These are phyloP conservation scores for Brachyhypopomus gauderio DNA, from an alignment of 2,113 vertebrate species.

Conservation along the genomic window DNA sequence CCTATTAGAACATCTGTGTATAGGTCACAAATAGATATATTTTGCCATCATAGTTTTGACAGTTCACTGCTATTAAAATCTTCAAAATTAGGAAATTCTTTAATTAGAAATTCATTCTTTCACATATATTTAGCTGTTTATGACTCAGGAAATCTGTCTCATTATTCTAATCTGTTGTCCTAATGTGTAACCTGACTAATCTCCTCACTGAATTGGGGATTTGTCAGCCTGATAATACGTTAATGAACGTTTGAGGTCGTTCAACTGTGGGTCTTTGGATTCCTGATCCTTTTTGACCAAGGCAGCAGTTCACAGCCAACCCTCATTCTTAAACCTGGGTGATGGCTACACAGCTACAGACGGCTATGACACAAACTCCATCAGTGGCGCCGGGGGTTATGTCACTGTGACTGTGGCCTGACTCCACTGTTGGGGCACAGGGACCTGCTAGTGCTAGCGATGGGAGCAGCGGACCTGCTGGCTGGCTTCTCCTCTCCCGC, in stretches of 20 bases:
- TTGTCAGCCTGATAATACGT: not conserved
- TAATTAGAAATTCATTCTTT: not conserved
- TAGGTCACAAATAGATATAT: not conserved
- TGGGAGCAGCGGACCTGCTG: not conserved
- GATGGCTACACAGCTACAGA: conserved; percentile 10
- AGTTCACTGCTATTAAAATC: not conserved
- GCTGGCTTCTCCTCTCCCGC: not conserved
- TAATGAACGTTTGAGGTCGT: not conserved
- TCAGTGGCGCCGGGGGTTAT: conserved; percentile 11
- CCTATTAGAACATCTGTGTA: not conserved
- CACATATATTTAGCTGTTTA: conserved; percentile 20
- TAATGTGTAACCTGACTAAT: conserved; percentile 6
- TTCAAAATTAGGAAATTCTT: not conserved
- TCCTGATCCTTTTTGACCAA: conserved; percentile 4
- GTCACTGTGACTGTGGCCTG: not conserved
- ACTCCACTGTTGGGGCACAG: conserved; percentile 4
- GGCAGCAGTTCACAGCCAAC: not conserved
- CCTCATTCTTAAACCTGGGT: not conserved
- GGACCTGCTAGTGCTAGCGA: not conserved
- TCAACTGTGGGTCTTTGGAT: not conserved
- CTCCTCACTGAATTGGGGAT: not conserved
- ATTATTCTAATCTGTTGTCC: not conserved
- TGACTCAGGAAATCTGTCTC: conserved; percentile 29
- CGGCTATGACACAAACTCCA: conserved; percentile 2
- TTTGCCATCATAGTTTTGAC: not conserved